Evolutionary conservation across 2,888 invertebrate species (phyloP), one percentile per base, ranked within the genome.

Genomic region (Drosophila melanocephala): DNA sequence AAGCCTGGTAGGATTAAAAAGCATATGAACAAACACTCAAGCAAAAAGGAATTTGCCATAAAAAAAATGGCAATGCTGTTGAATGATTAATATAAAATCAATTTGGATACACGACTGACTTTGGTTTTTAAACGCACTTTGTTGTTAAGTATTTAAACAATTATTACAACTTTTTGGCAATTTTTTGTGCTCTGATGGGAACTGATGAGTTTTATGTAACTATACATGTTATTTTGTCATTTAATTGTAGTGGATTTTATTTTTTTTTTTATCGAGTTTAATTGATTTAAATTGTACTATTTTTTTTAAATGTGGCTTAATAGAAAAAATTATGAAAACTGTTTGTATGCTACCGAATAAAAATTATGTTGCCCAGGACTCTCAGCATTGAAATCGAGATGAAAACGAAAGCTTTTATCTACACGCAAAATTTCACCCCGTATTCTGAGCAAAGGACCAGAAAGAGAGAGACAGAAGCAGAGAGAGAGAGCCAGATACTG

Each of bases 301-400:
- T 82, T 76, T 70, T 83, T 83, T 73, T 74, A 72, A 69, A 56
- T 56, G 57, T 73, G 72, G 68, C 72, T 72, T 79, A 72, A 77
- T 84, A 82, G 75, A 84, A 86, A 85, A 88, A 77, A 81, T 75
- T 82, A 76, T 80, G 89, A 90, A 87, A 86, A 84, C 89, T 88
- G 90, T 79, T 81, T 85, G 82, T 87, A 85, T 83, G 89, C 83
- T 81, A 81, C 89, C 84, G 83, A 87, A 87, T 83, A 90, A 88
- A 90, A 87, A 82, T 82, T 88, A 88, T 89, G 90, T 87, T 87
- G 87, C 87, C 87, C 90, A 86, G 87, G 87, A 88, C 87, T 89
- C 87, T 83, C 88, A 86, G 82, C 90, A 77, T 79, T 86, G 57
- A 79, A 90, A 72, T 72, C 77, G 79, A 87, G 88, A 90, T 87